Conservation (phyloP, 2,888 invertebrate genomes). For the Oligia latruncula region DNA sequence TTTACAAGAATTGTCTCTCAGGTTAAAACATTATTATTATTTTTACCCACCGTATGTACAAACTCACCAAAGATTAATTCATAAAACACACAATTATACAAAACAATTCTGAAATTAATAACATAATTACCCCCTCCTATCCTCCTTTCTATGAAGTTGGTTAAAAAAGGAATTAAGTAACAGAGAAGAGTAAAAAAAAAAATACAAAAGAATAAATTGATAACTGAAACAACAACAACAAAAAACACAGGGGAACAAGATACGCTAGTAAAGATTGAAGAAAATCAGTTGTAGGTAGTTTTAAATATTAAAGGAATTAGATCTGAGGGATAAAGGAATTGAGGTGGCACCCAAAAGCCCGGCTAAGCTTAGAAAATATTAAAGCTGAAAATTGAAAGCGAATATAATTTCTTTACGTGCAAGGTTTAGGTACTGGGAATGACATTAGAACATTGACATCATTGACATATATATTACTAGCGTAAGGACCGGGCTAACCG, state of each 20-base stretch:
- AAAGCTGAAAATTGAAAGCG: constrained; percentile 66
- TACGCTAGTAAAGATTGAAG: background rate
- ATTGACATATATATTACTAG: too few species aligned
- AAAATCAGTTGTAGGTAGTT: constrained; percentile 4
- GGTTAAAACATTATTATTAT: constrained; percentile 9
- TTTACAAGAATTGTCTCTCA: background rate
- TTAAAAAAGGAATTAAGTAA: constrained; percentile 1
- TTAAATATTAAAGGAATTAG: constrained; percentile 35
- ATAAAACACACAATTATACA: constrained; percentile 4
- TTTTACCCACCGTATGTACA: constrained; percentile 24
- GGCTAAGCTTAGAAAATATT: constrained; percentile 70
- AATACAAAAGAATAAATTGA: constrained; percentile 1
- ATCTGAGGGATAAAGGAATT: constrained; percentile 47
- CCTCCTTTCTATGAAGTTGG: constrained; percentile 7
- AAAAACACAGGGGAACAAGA: constrained; percentile 10
- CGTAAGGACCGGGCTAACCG: too few species aligned
- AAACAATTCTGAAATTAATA: background rate
- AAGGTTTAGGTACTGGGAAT: background rate
- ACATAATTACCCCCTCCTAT: constrained; percentile 14
- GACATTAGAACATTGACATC: too few species aligned
- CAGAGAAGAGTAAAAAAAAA: background rate
- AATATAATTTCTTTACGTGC: constrained; percentile 31
- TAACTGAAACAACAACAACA: background rate
- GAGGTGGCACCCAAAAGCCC: constrained; percentile 70
- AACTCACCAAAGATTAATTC: constrained; percentile 14